A percentile compares a stretch with the other conserved stretches of the same genome.
phyloP scores from a whole-genome alignment of 2,113 vertebrate genomes.

The Lasiurus cinereus region DNA sequence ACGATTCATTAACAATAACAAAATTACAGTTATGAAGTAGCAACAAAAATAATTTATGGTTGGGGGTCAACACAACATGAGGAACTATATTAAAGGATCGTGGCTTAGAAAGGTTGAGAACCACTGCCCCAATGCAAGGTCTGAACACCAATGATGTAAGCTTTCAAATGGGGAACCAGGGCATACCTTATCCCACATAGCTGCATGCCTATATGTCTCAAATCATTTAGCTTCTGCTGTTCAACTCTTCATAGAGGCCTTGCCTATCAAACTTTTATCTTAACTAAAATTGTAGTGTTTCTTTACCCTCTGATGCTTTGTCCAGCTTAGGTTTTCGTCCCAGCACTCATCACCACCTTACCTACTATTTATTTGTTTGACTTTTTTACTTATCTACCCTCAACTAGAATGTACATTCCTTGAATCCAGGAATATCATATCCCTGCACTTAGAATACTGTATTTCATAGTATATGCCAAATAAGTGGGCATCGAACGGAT shows the following conservation, averaged over 20 bases:
- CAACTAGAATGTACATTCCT: background rate
- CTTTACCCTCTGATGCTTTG: background rate
- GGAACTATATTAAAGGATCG: too few relatives aligned
- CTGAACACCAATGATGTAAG: background rate
- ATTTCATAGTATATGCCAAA: background rate
- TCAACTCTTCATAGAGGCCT: background rate
- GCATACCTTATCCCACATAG: background rate
- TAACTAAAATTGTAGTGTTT: background rate
- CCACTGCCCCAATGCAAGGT: background rate
- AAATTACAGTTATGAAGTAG: too few relatives aligned
- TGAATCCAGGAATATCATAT: background rate
- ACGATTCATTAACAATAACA: too few relatives aligned
- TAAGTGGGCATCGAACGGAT: background rate
- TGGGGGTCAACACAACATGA: too few relatives aligned
- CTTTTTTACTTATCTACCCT: background rate
- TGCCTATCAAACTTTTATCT: background rate
- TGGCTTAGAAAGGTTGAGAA: too few relatives aligned
- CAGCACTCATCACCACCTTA: background rate
- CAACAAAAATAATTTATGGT: too few relatives aligned
- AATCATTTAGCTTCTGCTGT: background rate
- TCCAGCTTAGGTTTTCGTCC: background rate
- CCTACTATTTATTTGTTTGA: background rate
- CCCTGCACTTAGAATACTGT: background rate
- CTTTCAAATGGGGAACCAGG: background rate
- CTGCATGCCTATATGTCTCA: background rate